Conservation (phyloP, 2,797 vertebrate genomes). For the Phoebastria nigripes region DNA sequence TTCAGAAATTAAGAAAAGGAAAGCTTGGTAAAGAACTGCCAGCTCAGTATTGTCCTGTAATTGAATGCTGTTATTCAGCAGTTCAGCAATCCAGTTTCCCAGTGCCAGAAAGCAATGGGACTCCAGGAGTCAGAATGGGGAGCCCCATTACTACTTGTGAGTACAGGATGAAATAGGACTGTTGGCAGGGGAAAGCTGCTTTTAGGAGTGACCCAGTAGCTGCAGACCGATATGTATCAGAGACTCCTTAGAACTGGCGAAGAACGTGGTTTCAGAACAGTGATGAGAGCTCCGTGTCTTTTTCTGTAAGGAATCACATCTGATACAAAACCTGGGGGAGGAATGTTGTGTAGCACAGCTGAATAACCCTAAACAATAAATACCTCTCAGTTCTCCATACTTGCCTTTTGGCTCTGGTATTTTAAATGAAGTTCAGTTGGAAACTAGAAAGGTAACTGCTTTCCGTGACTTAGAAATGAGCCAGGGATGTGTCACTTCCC, state of each 20-base stretch:
- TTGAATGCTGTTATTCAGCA: constrained; percentile 19
- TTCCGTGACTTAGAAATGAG: not conserved
- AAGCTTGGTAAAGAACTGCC: not conserved
- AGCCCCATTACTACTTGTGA: not conserved
- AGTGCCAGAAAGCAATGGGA: not conserved
- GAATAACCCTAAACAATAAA: not conserved
- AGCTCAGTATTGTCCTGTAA: not conserved
- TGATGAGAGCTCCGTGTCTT: not conserved
- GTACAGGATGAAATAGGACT: not conserved
- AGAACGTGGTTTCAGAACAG: not conserved
- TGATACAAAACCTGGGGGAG: not conserved
- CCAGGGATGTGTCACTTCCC: not conserved
- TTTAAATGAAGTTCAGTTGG: not conserved
- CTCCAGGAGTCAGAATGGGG: not conserved
- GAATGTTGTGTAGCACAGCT: not conserved
- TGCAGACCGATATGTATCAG: not conserved
- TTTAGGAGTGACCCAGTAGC: not conserved
- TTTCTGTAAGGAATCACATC: not conserved
- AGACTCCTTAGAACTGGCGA: not conserved
- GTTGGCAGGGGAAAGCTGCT: not conserved
- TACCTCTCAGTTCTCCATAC: not conserved
- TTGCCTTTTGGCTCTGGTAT: not conserved
- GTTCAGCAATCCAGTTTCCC: not conserved
- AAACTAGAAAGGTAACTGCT: constrained; percentile 16
- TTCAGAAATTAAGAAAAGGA: constrained; percentile 13